Evolutionary conservation across 2,113 vertebrate genomes (phyloP), one percentile per base, ranked within the genome.

Genomic region (Glaucomys volans): DNA sequence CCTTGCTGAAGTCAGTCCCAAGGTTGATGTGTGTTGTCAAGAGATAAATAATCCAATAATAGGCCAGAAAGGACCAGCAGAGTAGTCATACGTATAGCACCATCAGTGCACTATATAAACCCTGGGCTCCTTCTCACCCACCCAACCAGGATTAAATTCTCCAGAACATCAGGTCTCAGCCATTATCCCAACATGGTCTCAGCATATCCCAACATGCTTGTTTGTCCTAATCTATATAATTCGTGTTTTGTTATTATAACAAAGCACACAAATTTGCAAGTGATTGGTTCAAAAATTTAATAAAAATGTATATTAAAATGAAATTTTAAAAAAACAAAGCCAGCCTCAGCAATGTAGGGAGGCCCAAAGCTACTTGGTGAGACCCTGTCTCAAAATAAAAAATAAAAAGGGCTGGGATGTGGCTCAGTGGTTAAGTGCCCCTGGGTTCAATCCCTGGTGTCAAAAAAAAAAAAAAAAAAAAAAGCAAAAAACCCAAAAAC

Each of bases 251-350:
- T 95, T 87, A 42, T 30, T 32, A 35, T 30, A 66, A 57, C 2
- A 24, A 96, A 80, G 28, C 91, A 69, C 28, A 64, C 4, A 91
- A 14, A 69, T 86, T 87, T 94, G 20, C 17, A 76, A 57, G 89
- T 66, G 16, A 76, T 42, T 87, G 87, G 28, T 86, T 79, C 4
- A 62, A 50, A 91, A 44, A 22, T 42, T 71, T 72, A 87, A 37
- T 96, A 77, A 52, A 93, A 92, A 62, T 57, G 59, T 35, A 52
- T 75, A 83, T 71, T n/a, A 37, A 66, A 92, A 37, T 20, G 30
- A 42, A 17, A 67, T 42, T 52, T 52, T 16, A 17, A 57, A 57
- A 57, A 50, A 50, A 50, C 12, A 12, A 50, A 24, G 20, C 20
- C 54, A 57, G 54, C 20, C 20, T 57, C 20, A 57, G 54, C 54